Base-by-base conservation (phyloP, 1,140 invertebrate genomes). In the Medauroidea extradentata region DNA sequence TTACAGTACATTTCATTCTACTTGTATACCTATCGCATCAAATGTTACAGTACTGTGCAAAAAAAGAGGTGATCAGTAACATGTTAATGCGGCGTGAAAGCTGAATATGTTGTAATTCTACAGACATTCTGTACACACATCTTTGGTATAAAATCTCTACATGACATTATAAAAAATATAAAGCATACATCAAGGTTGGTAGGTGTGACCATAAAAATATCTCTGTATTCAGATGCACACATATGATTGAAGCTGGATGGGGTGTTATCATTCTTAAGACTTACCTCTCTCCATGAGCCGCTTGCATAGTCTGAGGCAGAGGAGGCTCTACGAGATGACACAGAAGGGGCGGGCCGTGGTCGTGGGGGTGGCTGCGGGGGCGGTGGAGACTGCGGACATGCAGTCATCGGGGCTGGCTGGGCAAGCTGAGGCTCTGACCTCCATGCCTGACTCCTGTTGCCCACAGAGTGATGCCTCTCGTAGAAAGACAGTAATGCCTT, bases 401-500 rank as follows among this genome's bases (percentile, higher is more conserved):
- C 34, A 7, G 57, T 50, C 1, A 60, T 14, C 13, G 42, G n/a
- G 14, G 55, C 23, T 9, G 60, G 51, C 49, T 54, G 49, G 5
- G 57, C 59, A 4, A 84, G 67, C 42, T 85, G 82, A 0, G 83
- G 83, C 62, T 85, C 83, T 0, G 83, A 85, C 52, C 81, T 72
- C 83, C 83, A 85, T 2, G 76, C 69, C 18, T 49, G 42, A 74
- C 77, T n/a, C 73, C 49, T 27, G 3, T 16, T 9, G n/a, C 11
- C 39, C 16, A 19, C 43, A 13, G 59, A 76, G 50, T 85, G 83
- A 65, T 92, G 89, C 34, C 89, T 78, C 66, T 93, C 90, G 71
- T 93, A 92, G 62, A 90, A 94, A 1, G 89, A 90, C 23, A 92
- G 75, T 1, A 94, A 74, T 0, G 91, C 91, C 67, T 93, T 90